Percentiles rank a stretch among this genome's conserved stretches.
Evolutionary conservation across 2,888 invertebrate genomes (phyloP).

Genomic region (Pollenia amentaria): DNA sequence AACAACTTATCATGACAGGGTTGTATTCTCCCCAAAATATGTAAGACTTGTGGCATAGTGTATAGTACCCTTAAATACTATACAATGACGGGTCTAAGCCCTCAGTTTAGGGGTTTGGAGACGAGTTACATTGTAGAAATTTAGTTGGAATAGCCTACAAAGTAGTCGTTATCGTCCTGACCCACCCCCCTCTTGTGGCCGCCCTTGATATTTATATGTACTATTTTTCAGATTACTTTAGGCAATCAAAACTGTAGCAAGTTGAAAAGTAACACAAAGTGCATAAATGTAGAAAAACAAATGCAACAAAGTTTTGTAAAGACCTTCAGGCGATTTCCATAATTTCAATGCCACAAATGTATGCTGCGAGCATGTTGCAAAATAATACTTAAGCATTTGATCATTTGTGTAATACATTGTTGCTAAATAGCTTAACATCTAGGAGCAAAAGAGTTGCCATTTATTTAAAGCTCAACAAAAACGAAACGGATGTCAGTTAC

Average conservation of each 20-base stretch:
- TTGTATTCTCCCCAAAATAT: too few species aligned
- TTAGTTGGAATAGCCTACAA: too few species aligned
- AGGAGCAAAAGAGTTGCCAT: constrained; percentile 15
- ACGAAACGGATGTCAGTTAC: too few species aligned
- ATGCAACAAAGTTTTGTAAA: constrained; percentile 48
- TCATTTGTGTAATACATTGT: constrained; percentile 39
- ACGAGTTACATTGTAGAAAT: too few species aligned
- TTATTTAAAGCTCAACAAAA: neutral
- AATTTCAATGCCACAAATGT: constrained; percentile 68
- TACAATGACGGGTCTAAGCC: too few species aligned
- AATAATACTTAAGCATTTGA: constrained; percentile 27
- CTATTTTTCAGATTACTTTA: neutral
- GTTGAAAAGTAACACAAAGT: neutral
- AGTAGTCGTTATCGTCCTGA: too few species aligned
- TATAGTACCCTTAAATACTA: too few species aligned
- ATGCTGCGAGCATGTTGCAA: constrained; percentile 27
- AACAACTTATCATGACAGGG: too few species aligned
- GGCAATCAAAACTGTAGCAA: constrained; percentile 7
- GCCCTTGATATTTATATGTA: too few species aligned
- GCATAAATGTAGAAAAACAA: neutral
- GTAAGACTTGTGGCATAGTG: too few species aligned
- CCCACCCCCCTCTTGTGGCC: too few species aligned
- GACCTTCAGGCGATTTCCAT: constrained; percentile 53
- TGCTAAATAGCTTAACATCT: neutral
- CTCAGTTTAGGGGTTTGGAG: too few species aligned